phyloP scores from a whole-genome alignment of 2,797 vertebrate genomes.

The Falco naumanni region DNA sequence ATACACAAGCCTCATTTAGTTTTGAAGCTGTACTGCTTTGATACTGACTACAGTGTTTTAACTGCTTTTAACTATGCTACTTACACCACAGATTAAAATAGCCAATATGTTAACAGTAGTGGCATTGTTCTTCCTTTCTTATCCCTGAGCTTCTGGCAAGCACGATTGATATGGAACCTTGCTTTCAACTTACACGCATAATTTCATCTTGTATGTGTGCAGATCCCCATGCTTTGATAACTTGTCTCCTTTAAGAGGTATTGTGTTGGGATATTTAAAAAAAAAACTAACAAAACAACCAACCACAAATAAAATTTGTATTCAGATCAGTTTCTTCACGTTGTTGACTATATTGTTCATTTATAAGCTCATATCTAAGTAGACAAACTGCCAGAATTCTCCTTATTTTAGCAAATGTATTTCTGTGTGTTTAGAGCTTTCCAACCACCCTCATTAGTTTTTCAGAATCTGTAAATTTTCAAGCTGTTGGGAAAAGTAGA shows the following conservation, averaged over 20 bases:
- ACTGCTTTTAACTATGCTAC: background rate
- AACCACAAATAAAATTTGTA: background rate
- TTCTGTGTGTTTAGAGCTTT: background rate
- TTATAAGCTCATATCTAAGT: background rate
- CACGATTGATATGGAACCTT: background rate
- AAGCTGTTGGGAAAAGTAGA: background rate
- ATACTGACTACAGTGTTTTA: background rate
- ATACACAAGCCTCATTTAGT: background rate
- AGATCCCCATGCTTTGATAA: background rate
- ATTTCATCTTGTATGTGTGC: background rate
- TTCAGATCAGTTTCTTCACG: background rate
- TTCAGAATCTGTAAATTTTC: background rate
- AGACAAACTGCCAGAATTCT: background rate
- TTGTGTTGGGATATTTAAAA: background rate
- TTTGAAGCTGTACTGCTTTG: background rate
- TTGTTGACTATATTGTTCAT: background rate
- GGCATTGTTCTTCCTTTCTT: background rate
- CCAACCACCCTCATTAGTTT: background rate
- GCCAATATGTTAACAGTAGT: constrained; percentile 20
- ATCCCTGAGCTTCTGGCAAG: background rate
- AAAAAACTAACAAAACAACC: background rate
- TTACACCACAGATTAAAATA: background rate
- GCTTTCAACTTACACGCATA: background rate
- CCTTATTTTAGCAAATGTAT: background rate
- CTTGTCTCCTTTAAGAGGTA: background rate